Conservation (phyloP, 2,888 invertebrate genomes). For the Maniola hyperantus region DNA sequence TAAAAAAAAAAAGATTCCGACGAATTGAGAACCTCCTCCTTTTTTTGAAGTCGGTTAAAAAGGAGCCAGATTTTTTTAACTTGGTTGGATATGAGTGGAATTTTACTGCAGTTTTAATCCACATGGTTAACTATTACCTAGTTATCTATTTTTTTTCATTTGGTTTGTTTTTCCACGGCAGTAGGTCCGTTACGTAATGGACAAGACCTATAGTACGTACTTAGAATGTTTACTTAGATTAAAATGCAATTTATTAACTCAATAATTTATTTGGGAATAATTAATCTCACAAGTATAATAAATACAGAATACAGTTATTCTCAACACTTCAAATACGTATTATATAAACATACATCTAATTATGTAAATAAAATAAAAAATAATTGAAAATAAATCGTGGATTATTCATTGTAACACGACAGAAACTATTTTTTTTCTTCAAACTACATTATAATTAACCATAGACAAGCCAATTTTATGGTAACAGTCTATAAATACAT, state of each 20-base stretch:
- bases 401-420: slow-evolving; percentile 40
- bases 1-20: too few species aligned
- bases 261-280: slow-evolving; percentile 80
- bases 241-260: slow-evolving; percentile 55
- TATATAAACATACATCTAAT: slow-evolving; percentile 57
- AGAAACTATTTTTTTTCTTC: slow-evolving; percentile 35
- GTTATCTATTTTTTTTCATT: too few species aligned
- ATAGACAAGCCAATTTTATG: slow-evolving; percentile 40
- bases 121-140: too few species aligned
- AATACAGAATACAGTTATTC: slow-evolving; percentile 73
- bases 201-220: too few species aligned
- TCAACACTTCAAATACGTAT: slow-evolving; percentile 72
- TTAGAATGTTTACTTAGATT: neutral
- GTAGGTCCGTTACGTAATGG: too few species aligned
- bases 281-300: slow-evolving; percentile 68
- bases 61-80: too few species aligned
- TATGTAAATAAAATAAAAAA: slow-evolving; percentile 37
- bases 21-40: too few species aligned
- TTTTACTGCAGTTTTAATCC: too few species aligned
- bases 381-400: slow-evolving; percentile 36
- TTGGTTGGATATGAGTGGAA: too few species aligned
- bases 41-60: too few species aligned
- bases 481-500: slow-evolving; percentile 61
- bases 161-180: too few species aligned
- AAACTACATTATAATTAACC: slow-evolving; percentile 34